Conservation (phyloP, 1,140 invertebrate species). For the Penaeus vannamei region DNA sequence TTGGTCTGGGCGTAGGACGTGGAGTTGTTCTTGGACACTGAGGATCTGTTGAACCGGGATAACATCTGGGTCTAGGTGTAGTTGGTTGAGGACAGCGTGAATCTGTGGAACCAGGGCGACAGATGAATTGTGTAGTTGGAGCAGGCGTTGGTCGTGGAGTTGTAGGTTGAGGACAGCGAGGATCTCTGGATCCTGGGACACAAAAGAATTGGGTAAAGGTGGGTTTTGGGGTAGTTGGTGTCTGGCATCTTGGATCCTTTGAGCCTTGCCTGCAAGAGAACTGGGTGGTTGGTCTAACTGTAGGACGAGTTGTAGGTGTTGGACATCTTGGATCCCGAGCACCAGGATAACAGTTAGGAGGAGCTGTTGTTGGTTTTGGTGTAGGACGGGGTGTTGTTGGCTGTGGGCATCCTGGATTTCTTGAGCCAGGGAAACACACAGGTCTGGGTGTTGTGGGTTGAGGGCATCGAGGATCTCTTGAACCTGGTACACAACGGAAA, state of each 20-base stretch:
- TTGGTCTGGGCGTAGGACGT: conserved; percentile 4
- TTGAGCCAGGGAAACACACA: conserved; percentile 62
- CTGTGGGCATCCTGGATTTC: conserved; percentile 76
- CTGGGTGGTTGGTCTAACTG: neutral
- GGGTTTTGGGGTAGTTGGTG: conserved; percentile 21
- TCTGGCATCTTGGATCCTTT: conserved; percentile 41
- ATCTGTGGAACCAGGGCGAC: conserved; percentile 71
- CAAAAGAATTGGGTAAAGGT: conserved; percentile 67
- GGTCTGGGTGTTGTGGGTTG: conserved; percentile 69
- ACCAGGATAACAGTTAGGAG: conserved; percentile 12
- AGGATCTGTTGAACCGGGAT: conserved; percentile 70
- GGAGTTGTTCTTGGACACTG: conserved; percentile 69
- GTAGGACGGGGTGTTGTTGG: conserved; percentile 71
- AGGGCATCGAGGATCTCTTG: conserved; percentile 73
- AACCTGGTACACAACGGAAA: conserved; percentile 71
- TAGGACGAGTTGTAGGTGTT: conserved; percentile 67
- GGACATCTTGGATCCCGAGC: conserved; percentile 56
- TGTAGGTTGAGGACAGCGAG: conserved; percentile 69
- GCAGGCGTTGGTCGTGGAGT: conserved; percentile 32
- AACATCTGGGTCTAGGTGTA: conserved; percentile 44
- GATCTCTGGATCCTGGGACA: conserved; percentile 71
- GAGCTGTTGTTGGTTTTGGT: neutral
- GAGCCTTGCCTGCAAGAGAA: conserved; percentile 50
- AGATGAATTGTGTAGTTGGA: conserved; percentile 62
- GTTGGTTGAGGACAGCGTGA: conserved; percentile 69